A percentile compares a stretch with the other conserved stretches of the same genome.
Conservation (phyloP, 2,797 vertebrate genomes). For the Myotis pilosus region DNA sequence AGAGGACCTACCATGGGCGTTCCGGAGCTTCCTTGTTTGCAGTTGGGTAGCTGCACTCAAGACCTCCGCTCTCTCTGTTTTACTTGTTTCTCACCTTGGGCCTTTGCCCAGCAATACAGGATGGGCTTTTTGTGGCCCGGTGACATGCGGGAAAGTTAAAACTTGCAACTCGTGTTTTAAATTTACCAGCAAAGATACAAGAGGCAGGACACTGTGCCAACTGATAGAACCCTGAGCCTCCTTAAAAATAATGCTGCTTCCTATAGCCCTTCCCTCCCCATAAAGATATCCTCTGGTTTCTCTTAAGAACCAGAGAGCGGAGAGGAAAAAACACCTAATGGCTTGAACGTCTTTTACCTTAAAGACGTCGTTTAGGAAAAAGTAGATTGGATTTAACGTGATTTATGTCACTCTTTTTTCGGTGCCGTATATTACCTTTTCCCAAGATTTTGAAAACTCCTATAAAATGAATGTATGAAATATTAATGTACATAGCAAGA, state of each 20-base stretch:
- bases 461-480: conserved; percentile 9
- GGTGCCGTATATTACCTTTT: background rate
- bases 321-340: background rate
- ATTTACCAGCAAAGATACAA: conserved; percentile 56
- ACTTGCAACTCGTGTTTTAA: conserved; percentile 55
- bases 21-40: conserved; percentile 17
- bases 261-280: background rate
- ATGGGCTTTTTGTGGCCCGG: conserved; percentile 22
- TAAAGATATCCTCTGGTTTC: background rate
- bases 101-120: conserved; percentile 1
- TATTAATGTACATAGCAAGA: conserved; percentile 18
- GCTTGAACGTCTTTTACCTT: background rate
- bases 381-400: background rate
- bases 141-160: conserved; percentile 36
- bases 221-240: background rate
- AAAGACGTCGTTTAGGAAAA: background rate
- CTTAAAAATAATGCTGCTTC: background rate
- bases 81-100: conserved; percentile 38
- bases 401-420: background rate
- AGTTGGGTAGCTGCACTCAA: background rate
- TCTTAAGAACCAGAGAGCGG: background rate
- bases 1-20: background rate
- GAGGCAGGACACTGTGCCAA: background rate
- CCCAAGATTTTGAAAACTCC: background rate
- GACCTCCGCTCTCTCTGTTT: background rate